Conservation (phyloP, 2,888 invertebrate species). For the Epinotia brunnichana region DNA sequence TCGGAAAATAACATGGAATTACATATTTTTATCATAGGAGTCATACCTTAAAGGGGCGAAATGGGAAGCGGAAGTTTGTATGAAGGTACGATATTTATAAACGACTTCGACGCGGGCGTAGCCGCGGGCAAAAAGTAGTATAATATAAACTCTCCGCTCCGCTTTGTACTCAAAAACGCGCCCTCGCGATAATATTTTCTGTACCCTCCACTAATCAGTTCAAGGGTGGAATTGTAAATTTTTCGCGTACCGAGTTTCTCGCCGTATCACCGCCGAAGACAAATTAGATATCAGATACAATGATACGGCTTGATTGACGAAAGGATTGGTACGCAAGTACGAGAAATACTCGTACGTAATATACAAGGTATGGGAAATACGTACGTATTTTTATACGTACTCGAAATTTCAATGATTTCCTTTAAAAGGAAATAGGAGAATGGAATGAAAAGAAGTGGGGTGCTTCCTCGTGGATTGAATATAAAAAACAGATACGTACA, state of each 20-base stretch:
- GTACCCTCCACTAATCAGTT: constrained; percentile 12
- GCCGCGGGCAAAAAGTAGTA: neutral
- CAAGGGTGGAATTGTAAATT: constrained; percentile 27
- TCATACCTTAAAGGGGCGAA: no score
- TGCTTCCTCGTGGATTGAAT: no score
- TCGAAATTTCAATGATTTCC: neutral
- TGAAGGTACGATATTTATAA: no score
- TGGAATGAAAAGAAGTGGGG: no score
- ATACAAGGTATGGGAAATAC: neutral
- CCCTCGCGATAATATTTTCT: neutral
- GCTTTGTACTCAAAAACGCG: constrained; percentile 1
- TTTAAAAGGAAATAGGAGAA: no score
- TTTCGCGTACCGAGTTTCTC: constrained; percentile 1
- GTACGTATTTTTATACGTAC: neutral
- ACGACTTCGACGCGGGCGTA: no score
- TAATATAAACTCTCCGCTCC: neutral
- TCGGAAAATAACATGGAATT: no score
- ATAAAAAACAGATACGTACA: no score
- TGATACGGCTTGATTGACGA: neutral
- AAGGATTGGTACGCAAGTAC: neutral
- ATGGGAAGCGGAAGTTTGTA: no score
- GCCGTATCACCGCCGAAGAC: constrained; percentile 12
- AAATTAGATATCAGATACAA: constrained; percentile 30
- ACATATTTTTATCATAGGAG: no score
- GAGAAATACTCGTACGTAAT: neutral